Evolutionary conservation across 2,113 vertebrate genomes (phyloP).

Genomic region (Mobula birostris): DNA sequence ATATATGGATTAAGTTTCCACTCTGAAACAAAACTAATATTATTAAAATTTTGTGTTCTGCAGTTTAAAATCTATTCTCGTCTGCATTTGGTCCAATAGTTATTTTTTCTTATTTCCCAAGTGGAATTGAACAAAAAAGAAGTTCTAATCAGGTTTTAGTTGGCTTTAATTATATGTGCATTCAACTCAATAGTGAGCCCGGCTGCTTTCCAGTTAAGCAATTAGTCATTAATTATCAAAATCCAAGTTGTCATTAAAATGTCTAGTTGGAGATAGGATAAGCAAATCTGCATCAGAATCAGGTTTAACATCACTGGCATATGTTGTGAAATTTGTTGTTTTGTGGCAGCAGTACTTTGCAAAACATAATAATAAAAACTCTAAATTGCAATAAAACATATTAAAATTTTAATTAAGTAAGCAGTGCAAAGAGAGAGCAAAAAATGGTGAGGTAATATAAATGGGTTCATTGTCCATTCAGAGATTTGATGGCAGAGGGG

Average conservation of each 20-base stretch:
- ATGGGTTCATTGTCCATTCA: too few relatives aligned
- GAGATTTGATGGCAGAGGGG: too few relatives aligned
- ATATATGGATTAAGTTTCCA: background rate
- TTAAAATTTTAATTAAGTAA: too few relatives aligned
- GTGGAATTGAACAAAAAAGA: background rate
- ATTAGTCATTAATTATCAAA: constrained; percentile 36
- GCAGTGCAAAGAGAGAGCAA: too few relatives aligned
- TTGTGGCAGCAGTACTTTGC: too few relatives aligned
- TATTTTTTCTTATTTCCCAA: background rate
- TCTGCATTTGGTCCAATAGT: background rate
- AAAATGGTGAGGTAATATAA: too few relatives aligned
- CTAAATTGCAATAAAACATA: too few relatives aligned
- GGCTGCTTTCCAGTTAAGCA: background rate
- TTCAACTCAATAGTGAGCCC: constrained; percentile 1
- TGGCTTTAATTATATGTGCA: background rate
- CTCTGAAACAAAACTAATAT: background rate
- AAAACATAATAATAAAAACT: too few relatives aligned
- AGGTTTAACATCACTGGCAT: too few relatives aligned
- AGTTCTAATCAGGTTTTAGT: background rate
- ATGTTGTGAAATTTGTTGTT: too few relatives aligned
- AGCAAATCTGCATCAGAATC: background rate
- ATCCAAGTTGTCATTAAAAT: constrained; percentile 31
- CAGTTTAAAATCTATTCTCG: background rate
- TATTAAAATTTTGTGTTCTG: background rate
- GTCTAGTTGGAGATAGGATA: constrained; percentile 11